phyloP scores from a whole-genome alignment of 2,888 invertebrate species.

The Tholera decimalis region DNA sequence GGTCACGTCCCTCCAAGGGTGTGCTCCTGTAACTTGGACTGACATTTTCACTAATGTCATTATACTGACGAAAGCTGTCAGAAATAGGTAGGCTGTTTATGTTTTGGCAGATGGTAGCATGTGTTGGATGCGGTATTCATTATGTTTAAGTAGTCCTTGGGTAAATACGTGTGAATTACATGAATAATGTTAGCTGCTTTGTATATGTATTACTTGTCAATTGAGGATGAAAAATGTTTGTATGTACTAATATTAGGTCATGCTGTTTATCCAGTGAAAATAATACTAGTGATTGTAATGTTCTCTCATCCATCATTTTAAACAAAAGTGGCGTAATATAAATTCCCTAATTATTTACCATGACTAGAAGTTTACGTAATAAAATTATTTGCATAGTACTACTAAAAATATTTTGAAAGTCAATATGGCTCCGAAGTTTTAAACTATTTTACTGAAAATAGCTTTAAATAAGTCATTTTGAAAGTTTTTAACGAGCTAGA shows the following conservation, averaged over 20 bases:
- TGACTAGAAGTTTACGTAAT: constrained; percentile 17
- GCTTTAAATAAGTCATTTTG: constrained; percentile 36
- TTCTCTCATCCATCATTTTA: constrained; percentile 19
- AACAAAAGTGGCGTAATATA: background rate
- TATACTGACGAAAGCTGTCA: constrained; percentile 77
- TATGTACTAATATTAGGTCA: background rate
- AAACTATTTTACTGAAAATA: constrained; percentile 20
- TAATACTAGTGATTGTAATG: constrained; percentile 7
- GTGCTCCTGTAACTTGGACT: constrained; percentile 78
- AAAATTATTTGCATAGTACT: constrained; percentile 1
- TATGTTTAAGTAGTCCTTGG: constrained; percentile 9
- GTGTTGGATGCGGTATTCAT: constrained; percentile 33
- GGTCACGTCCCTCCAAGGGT: constrained; percentile 68
- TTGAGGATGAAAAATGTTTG: constrained; percentile 14
- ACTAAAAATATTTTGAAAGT: constrained; percentile 15
- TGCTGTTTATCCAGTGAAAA: constrained; percentile 1
- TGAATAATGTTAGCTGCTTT: constrained; percentile 10
- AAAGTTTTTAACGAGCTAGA: constrained; percentile 52
- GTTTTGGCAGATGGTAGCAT: constrained; percentile 29
- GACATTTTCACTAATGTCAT: constrained; percentile 85
- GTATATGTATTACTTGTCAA: background rate
- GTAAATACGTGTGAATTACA: constrained; percentile 25
- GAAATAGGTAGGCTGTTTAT: constrained; percentile 30
- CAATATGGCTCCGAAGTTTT: background rate
- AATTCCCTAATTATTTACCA: constrained; percentile 24